Evolutionary conservation across 2,113 vertebrate genomes (phyloP).

Genomic region (Macaca mulatta): DNA sequence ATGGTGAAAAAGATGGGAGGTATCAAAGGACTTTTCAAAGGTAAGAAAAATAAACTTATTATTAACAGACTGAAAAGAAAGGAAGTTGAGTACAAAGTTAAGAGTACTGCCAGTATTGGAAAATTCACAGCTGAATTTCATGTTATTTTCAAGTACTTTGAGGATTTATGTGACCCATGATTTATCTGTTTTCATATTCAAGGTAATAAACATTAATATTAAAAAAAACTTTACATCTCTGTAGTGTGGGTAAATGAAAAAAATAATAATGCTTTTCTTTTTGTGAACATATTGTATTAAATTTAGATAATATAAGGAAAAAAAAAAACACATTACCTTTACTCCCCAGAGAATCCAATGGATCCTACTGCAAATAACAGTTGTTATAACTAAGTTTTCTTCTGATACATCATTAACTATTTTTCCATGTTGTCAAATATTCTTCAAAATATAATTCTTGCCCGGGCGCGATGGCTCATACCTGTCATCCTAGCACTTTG

Average conservation of each 20-base stretch:
- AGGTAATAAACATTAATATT: neutral
- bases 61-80: constrained; percentile 30
- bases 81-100: constrained; percentile 19
- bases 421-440: neutral
- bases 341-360: neutral
- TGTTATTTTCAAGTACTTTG: neutral
- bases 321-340: neutral
- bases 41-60: constrained; percentile 78
- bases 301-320: constrained; percentile 33
- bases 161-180: neutral
- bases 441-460: constrained; percentile 25
- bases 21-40: constrained; percentile 99
- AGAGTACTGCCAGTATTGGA: neutral
- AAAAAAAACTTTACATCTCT: neutral
- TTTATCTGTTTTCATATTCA: constrained; percentile 39
- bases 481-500: neutral
- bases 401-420: neutral
- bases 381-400: neutral
- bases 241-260: neutral
- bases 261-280: neutral
- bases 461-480: neutral
- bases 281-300: neutral
- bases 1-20: constrained; percentile 99
- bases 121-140: constrained; percentile 39
- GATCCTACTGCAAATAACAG: neutral